These are phyloP conservation scores for Glyptemys insculpta DNA, from an alignment of 2,797 vertebrate genomes.

Conservation along the genomic window DNA sequence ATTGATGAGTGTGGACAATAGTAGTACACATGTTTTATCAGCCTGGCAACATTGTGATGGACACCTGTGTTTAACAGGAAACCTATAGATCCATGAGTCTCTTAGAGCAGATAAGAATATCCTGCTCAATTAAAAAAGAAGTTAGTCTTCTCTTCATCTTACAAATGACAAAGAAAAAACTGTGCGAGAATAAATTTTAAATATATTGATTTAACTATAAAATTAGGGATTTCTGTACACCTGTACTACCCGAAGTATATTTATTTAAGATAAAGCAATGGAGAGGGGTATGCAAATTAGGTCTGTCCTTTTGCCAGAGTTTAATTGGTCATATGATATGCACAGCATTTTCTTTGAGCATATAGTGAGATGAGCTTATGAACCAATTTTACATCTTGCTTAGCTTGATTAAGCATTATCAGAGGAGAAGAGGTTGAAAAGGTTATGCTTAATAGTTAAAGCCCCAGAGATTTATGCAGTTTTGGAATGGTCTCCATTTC, in stretches of 20 bases:
- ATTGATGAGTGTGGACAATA: background rate
- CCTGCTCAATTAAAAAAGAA: background rate
- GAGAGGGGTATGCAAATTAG: background rate
- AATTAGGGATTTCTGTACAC: background rate
- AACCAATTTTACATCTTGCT: background rate
- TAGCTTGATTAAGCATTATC: background rate
- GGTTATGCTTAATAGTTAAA: background rate
- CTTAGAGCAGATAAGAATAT: background rate
- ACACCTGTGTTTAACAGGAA: background rate
- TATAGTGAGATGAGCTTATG: background rate
- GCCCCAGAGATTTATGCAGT: fast-evolving
- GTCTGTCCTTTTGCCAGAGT: background rate
- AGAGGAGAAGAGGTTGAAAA: background rate
- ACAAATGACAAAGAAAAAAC: background rate
- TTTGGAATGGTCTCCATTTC: background rate
- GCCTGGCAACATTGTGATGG: background rate
- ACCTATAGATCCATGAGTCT: background rate
- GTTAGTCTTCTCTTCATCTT: background rate
- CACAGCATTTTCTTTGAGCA: background rate
- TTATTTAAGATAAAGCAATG: background rate
- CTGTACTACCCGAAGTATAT: background rate
- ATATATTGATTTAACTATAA: background rate
- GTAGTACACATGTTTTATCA: background rate
- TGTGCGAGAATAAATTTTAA: too few relatives aligned
- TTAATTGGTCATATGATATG: background rate